A percentile compares a stretch with the other conserved stretches of the same genome.
These are phyloP conservation scores for Melanchra persicariae DNA, from an alignment of 2,888 invertebrate species.

Conservation along the genomic window DNA sequence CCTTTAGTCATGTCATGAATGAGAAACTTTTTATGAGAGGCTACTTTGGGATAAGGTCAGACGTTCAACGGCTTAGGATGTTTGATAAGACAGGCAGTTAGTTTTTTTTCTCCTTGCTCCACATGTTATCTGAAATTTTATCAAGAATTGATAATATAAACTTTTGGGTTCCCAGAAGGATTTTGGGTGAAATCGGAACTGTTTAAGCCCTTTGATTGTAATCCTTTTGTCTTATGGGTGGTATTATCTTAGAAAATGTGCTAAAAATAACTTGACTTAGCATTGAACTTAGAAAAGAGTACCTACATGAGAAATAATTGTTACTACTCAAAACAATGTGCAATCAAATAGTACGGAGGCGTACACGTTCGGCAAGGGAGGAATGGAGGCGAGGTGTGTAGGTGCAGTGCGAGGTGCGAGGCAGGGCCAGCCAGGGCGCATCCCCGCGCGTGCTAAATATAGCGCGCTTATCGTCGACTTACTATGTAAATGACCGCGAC, in stretches of 20 bases:
- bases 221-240: neutral
- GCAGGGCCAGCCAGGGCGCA: constrained; percentile 74
- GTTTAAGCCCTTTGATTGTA: neutral
- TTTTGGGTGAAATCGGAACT: neutral
- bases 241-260: constrained; percentile 3
- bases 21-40: constrained; percentile 55
- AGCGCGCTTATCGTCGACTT: constrained; percentile 89
- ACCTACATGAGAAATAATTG: neutral
- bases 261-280: neutral
- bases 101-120: constrained; percentile 34
- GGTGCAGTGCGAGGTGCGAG: constrained; percentile 77
- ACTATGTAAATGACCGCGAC: constrained; percentile 90
- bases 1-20: constrained; percentile 55
- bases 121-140: constrained; percentile 56
- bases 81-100: constrained; percentile 53
- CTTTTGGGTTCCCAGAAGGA: constrained; percentile 15
- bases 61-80: constrained; percentile 38
- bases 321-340: neutral
- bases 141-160: constrained; percentile 47
- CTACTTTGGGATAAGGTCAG: constrained; percentile 59
- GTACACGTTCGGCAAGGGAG: constrained; percentile 52
- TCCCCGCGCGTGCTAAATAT: constrained; percentile 87
- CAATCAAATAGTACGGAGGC: constrained; percentile 32
- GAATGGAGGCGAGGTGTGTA: constrained; percentile 72
- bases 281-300: neutral